Evolutionary conservation across 2,797 vertebrate genomes (phyloP), one percentile per base, ranked within the genome.

Genomic region (Rallus crepitans): DNA sequence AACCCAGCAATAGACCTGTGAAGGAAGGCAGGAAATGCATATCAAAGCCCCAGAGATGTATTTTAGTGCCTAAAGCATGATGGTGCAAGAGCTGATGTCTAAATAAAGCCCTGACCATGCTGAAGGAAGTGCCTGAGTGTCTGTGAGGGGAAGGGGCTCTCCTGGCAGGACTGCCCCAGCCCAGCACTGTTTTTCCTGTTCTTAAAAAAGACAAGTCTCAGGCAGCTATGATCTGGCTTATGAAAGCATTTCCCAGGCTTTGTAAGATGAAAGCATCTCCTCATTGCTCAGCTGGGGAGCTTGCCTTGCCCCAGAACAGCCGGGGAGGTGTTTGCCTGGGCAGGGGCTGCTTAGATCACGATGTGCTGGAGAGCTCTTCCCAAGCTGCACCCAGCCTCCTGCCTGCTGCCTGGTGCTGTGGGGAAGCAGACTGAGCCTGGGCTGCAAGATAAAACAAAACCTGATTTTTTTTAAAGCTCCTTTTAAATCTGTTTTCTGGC

Each of bases 281-380:
- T 52, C 19, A 1, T 9, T 19, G 61, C 70, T 70, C 0, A 0
- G 18, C 40, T 31, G 42, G 19, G 73, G 21, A 33, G 39, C 57
- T 66, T 20, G 4, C 35, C n/a, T 31, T 4, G 0, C 30, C 20
- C 3, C 8, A 7, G 4, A 16, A 11, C 3, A 30, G 33, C 9
- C 40, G 52, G 30, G 37, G 52, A 39, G n/a, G 40, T 11, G 20
- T 82, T 59, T 64, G 35, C 50, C 48, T 37, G 35, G 59, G 63
- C 57, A 31, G 70, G 33, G 40, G 8, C 55, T 0, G 0, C 53
- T 40, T 5, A 1, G 30, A 3, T 28, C 21, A 11, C 5, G 28
- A 48, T 1, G 2, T 61, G 56, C 25, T 15, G 31, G 11, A 30
- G 56, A 45, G 37, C 40, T 61, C 27, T 42, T 28, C 23, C 7